A percentile compares a stretch with the other conserved stretches of the same genome.
Conservation (phyloP, 2,888 invertebrate genomes). For the Dynastes tityus region DNA sequence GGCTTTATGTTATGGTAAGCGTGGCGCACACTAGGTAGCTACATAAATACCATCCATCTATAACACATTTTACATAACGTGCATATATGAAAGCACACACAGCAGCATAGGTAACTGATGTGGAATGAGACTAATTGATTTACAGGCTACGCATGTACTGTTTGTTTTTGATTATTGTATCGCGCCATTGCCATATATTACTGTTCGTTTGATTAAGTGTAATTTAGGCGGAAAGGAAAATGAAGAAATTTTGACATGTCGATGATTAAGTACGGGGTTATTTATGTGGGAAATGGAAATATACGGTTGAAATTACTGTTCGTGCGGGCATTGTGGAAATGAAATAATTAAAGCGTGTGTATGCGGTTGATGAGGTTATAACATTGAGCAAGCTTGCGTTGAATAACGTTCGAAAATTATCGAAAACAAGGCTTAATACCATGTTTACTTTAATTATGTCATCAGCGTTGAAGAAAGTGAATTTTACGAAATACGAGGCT, state of each 20-base stretch:
- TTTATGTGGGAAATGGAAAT: conserved; percentile 38
- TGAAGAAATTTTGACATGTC: conserved; percentile 34
- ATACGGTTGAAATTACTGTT: conserved; percentile 18
- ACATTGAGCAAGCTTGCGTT: not conserved
- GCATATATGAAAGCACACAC: not conserved
- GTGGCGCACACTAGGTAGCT: not conserved
- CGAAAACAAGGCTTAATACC: too few species aligned
- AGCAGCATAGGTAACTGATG: not conserved
- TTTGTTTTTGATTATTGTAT: conserved; percentile 46
- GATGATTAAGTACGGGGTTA: conserved; percentile 39
- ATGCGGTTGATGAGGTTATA: conserved; percentile 6
- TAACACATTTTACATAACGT: not conserved
- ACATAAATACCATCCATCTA: not conserved
- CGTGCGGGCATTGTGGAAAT: conserved; percentile 1
- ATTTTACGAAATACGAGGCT: too few species aligned
- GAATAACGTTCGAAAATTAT: not conserved
- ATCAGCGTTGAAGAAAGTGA: too few species aligned
- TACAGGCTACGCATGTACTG: conserved; percentile 16
- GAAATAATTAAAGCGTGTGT: conserved; percentile 16
- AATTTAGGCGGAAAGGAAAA: conserved; percentile 31
- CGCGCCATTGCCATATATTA: conserved; percentile 13
- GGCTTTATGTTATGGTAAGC: conserved; percentile 23
- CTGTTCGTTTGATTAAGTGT: conserved; percentile 33
- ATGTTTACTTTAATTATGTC: too few species aligned
- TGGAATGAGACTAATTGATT: conserved; percentile 43